phyloP scores from a whole-genome alignment of 2,113 vertebrate species.

The Peromyscus polionotus region DNA sequence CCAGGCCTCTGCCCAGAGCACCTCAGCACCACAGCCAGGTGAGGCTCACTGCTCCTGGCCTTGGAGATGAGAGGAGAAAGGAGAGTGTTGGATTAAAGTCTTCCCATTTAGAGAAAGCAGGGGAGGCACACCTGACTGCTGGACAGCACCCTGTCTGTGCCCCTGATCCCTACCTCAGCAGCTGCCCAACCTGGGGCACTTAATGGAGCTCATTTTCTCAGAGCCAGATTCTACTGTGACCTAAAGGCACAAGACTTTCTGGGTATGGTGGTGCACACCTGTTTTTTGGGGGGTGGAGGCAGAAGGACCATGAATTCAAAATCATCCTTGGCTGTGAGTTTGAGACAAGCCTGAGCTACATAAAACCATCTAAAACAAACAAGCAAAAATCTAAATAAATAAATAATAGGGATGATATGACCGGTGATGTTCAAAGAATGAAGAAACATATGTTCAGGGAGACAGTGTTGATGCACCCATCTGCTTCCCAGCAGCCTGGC shows the following conservation, averaged over 20 bases:
- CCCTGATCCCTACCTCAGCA: constrained; percentile 28
- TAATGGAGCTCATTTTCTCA: constrained; percentile 53
- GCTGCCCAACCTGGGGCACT: not conserved
- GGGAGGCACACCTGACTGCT: constrained; percentile 21
- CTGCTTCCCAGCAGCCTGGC: constrained; percentile 37
- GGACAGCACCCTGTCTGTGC: constrained; percentile 19
- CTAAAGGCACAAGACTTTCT: constrained; percentile 18
- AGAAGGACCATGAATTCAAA: not conserved
- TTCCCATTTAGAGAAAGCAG: constrained; percentile 14
- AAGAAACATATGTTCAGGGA: not conserved
- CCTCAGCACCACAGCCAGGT: constrained; percentile 85
- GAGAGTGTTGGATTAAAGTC: constrained; percentile 38
- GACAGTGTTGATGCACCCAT: not conserved
- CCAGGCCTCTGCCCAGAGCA: constrained; percentile 74
- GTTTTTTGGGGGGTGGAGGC: not conserved
- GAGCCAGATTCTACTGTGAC: constrained; percentile 46
- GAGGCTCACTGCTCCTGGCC: constrained; percentile 66
- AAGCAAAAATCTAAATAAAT: not conserved
- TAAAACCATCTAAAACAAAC: not conserved
- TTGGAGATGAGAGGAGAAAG: constrained; percentile 23
- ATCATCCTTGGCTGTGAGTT: not conserved
- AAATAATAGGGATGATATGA: not conserved
- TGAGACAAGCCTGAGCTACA: not conserved
- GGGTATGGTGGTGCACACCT: not conserved
- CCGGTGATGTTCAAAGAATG: constrained; percentile 38